phyloP scores from a whole-genome alignment of 2,888 invertebrate genomes.

The Cantharis nigra region DNA sequence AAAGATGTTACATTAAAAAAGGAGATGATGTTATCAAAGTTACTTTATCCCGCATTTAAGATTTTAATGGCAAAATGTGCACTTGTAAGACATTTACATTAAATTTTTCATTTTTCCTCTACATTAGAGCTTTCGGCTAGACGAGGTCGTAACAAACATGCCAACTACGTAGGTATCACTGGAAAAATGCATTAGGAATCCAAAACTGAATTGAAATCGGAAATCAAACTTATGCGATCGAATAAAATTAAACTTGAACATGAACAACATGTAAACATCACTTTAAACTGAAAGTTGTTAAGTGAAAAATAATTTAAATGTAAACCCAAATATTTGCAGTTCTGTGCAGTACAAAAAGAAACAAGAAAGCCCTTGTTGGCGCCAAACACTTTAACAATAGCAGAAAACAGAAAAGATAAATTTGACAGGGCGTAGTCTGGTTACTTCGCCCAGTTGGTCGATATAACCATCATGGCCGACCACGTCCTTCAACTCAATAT shows the following conservation, averaged over 20 bases:
- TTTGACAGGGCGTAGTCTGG: constrained; percentile 52
- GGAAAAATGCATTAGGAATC: not conserved
- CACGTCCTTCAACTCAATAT: constrained; percentile 47
- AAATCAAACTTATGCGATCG: not conserved
- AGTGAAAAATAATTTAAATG: not conserved
- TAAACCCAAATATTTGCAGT: constrained; percentile 20
- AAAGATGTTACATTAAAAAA: not conserved
- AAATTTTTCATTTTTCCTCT: not conserved
- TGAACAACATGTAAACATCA: not conserved
- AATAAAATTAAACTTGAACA: not conserved
- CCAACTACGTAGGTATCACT: not conserved
- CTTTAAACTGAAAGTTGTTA: not conserved
- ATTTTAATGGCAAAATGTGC: not conserved
- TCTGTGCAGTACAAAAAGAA: constrained; percentile 3
- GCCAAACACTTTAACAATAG: constrained; percentile 31
- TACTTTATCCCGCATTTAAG: not conserved
- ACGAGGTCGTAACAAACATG: not conserved
- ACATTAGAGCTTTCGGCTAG: not conserved
- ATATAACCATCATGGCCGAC: constrained; percentile 53
- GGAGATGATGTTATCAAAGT: not conserved
- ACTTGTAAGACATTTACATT: not conserved
- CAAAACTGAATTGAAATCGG: not conserved
- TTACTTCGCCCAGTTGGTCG: constrained; percentile 53
- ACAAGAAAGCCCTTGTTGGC: constrained; percentile 23
- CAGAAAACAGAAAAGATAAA: constrained; percentile 38